A percentile compares a stretch with the other conserved stretches of the same genome.
Conservation (phyloP, 2,113 vertebrate species). For the Corythornis madagascariensis region DNA sequence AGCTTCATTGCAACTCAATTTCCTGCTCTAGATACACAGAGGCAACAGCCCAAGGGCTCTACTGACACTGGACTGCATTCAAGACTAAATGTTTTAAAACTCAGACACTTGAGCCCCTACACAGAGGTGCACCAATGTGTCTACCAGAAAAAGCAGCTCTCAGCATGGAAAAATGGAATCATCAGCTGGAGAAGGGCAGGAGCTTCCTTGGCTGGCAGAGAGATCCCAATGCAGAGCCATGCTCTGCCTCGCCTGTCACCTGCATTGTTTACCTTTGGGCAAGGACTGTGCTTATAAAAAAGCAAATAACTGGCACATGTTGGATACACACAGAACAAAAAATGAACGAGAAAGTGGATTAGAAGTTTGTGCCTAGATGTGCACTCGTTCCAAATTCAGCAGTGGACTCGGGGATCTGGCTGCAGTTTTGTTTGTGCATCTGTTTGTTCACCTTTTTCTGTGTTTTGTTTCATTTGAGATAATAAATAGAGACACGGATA, state of each 20-base stretch:
- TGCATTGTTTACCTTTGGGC: conserved; percentile 42
- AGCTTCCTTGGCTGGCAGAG: neutral
- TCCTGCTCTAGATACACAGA: neutral
- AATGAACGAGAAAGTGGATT: neutral
- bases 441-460: neutral
- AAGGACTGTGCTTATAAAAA: neutral
- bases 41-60: neutral
- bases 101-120: neutral
- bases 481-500: neutral
- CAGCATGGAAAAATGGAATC: neutral
- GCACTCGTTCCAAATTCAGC: neutral
- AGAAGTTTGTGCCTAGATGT: neutral
- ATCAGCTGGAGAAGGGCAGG: neutral
- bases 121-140: neutral
- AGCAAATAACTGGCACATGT: conserved; percentile 5
- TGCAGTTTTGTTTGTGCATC: neutral
- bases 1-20: neutral
- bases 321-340: neutral
- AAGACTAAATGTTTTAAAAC: neutral
- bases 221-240: neutral
- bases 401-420: neutral
- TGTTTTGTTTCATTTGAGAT: conserved; percentile 3
- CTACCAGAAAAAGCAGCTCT: neutral
- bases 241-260: neutral
- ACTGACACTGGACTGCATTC: neutral